A percentile compares a stretch with the other conserved stretches of the same genome.
Conservation (phyloP, 1,140 invertebrate species). For the Orchesella cincta region DNA sequence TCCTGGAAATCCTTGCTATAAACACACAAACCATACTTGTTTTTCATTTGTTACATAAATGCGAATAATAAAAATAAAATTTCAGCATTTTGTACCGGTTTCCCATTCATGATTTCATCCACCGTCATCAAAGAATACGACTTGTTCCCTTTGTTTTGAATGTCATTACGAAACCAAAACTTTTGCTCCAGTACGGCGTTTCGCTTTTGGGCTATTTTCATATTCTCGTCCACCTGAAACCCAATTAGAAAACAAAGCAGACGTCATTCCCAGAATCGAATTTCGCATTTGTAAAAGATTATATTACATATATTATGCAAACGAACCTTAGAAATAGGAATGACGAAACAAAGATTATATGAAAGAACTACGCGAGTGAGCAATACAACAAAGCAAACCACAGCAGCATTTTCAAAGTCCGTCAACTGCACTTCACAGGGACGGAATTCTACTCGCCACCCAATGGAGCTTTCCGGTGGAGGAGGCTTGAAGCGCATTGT, state of each 20-base stretch:
- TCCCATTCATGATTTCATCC: conserved; percentile 97
- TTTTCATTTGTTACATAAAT: background rate
- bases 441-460: conserved; percentile 99
- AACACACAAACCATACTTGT: conserved; percentile 16
- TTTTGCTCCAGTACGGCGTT: conserved; percentile 79
- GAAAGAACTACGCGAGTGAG: conserved; percentile 95
- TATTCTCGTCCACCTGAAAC: conserved; percentile 90
- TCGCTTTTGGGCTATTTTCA: conserved; percentile 87
- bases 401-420: conserved; percentile 99
- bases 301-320: background rate
- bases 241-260: too few relatives aligned
- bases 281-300: conserved; percentile 44
- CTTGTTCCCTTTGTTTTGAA: conserved; percentile 63
- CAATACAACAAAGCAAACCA: conserved; percentile 96
- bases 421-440: conserved; percentile 98
- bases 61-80: background rate
- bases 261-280: too few relatives aligned
- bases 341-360: conserved; percentile 92
- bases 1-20: conserved; percentile 83
- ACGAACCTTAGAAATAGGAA: conserved; percentile 92
- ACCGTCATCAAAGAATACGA: conserved; percentile 78
- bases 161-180: conserved; percentile 89
- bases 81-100: conserved; percentile 66
- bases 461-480: conserved; percentile 89
- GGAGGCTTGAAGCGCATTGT: conserved; percentile 99